Base-by-base conservation (phyloP, 2,888 invertebrate genomes). In the Philonicus albiceps region DNA sequence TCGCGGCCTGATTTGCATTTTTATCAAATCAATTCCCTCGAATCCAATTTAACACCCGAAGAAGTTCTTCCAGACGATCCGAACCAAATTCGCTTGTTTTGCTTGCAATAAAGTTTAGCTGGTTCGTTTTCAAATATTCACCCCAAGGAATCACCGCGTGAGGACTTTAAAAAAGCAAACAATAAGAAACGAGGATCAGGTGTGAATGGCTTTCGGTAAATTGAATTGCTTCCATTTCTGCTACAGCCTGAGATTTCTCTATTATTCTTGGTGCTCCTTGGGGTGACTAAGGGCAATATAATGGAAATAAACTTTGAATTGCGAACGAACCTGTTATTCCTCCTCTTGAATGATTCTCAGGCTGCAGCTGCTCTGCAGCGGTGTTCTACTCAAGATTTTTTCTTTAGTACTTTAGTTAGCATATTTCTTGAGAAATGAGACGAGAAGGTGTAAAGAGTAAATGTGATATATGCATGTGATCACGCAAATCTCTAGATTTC, bases 11-110 rank as follows among this genome's bases (percentile, higher is more conserved):
- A 88, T 88, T 88, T 88, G 88, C 88, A 88, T 92, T 93, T 92
- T 93, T 93, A 93, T 93, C 93, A 93, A 92, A 90, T 90, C 90
- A 91, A 91, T 92, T 92, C 91, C 92, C 91, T 91, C 92, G 92
- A 88, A 93, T 93, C 93, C 93, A 93, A 93, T 93, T 93, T 92
- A 93, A 91, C 93, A 92, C 92, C 91, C 92, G 92, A 92, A 92
- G 92, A 91, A 87, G 87, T 88, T 83, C 83, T 86, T 83, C 85
- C 31, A 34, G 55, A 74, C 49, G 73, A 30, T 37, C 30, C 34
- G 8, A 34, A 13, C 5, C 31, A 16, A 43, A 22, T 73, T 27
- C 22, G 40, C 40, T 73, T 72, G 22, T 72, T 84, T 74, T 85
- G 30, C 8, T 86, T 78, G 75, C 53, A 31, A 55, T 55, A 78